phyloP scores from a whole-genome alignment of 2,113 vertebrate genomes.

The Epinephelus cyanopodus region DNA sequence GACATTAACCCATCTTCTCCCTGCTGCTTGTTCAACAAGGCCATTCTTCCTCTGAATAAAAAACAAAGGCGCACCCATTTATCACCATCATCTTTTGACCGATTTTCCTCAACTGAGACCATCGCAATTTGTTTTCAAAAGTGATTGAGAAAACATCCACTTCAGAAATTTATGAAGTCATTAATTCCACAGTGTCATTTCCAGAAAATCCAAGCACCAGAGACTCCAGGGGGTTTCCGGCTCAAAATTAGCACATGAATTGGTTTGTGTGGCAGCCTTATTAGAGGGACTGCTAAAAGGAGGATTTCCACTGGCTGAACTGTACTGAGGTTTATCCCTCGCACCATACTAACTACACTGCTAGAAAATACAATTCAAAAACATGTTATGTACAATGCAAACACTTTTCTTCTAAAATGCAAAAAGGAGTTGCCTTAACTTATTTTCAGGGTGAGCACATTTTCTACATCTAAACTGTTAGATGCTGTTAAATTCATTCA shows the following conservation, averaged over 20 bases:
- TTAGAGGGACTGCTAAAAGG: constrained; percentile 54
- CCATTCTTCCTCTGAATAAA: constrained; percentile 35
- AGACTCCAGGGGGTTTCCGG: constrained; percentile 68
- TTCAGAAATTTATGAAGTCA: constrained; percentile 20
- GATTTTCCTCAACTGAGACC: neutral
- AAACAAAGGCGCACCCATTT: constrained; percentile 18
- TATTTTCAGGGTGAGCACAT: neutral
- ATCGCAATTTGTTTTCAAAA: neutral
- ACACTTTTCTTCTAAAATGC: neutral
- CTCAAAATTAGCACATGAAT: constrained; percentile 76
- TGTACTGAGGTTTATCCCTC: constrained; percentile 9
- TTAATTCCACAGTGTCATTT: constrained; percentile 58
- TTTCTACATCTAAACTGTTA: neutral
- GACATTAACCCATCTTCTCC: neutral
- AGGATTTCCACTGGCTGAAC: constrained; percentile 37
- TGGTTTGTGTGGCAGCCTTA: constrained; percentile 59
- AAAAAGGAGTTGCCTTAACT: neutral
- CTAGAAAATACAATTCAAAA: neutral
- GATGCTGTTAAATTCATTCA: neutral
- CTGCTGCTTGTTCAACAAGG: too few relatives aligned
- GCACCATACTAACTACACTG: neutral
- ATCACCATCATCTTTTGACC: neutral
- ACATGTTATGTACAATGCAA: neutral
- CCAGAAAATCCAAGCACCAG: constrained; percentile 50
- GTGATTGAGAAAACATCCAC: neutral